Evolutionary conservation across 2,113 vertebrate species (phyloP), one percentile per base, ranked within the genome.

Genomic region (Pithys albifrons): DNA sequence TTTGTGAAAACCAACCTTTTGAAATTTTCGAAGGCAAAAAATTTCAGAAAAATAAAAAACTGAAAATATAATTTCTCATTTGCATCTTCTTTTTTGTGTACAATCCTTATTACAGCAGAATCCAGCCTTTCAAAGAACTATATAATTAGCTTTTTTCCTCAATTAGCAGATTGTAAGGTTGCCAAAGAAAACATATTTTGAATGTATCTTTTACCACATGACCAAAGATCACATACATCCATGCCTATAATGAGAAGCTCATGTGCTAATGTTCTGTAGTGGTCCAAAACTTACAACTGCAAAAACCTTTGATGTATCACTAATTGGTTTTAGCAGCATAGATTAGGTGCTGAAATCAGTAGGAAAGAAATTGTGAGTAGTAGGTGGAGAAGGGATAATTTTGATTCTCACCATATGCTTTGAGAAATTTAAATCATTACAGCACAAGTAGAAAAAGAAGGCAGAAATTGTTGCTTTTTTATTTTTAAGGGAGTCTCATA

Each of bases 271-370:
- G 27, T 96, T 96, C 91, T 74, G 52, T 93, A 95, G 87, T 93
- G 88, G 88, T 91, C 96, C 96, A 96, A 97, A 97, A 89, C 94
- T 96, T 96, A 89, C 97, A 95, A 97, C 95, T 96, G 91, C 49
- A 95, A 91, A 96, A 94, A 59, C 57, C 75, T 96, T 98, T 97
- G 94, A 97, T 97, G 87, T 94, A 74, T 93, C 94, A 94, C 93
- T 98, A 98, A 97, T 97, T 97, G 95, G 94, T 97, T 97, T 98
- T 98, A 98, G 92, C 96, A 98, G 96, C 71, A 92, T 84, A 91
- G 95, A 98, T 98, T 97, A 97, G 69, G 95, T 97, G 97, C 95
- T 95, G 84, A 97, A 97, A 96, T 93, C 91, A 88, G 95, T 94
- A 97, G 93, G 95, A 85, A 97, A 97, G 85, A 97, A 96, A 97